Evolutionary conservation across 2,888 invertebrate species (phyloP).

Genomic region (Nymphalis urticae): DNA sequence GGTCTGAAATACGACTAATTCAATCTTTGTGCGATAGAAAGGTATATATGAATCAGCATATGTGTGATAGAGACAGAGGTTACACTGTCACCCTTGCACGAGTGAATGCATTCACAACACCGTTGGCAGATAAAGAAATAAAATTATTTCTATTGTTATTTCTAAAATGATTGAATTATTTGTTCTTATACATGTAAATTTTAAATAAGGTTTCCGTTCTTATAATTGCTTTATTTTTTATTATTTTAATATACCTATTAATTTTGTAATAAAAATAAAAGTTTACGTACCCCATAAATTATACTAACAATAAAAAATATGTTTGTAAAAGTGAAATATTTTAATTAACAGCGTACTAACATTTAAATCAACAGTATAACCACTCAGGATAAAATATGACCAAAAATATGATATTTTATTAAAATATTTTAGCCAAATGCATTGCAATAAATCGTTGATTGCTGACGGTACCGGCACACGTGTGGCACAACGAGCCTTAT

Average conservation of each 20-base stretch:
- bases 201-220: background rate
- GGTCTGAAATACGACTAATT: slow-evolving; percentile 42
- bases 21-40: slow-evolving; percentile 46
- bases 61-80: slow-evolving; percentile 47
- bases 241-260: too few relatives aligned
- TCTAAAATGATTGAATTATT: background rate
- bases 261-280: too few relatives aligned
- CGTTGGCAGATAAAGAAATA: slow-evolving; percentile 46
- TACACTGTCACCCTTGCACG: slow-evolving; percentile 59
- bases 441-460: slow-evolving; percentile 39
- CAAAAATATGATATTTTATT: slow-evolving; percentile 13
- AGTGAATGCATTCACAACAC: slow-evolving; percentile 66
- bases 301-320: background rate
- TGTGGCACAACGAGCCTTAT: slow-evolving; percentile 79
- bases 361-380: background rate
- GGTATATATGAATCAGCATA: slow-evolving; percentile 35
- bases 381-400: slow-evolving; percentile 3
- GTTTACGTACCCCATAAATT: too few relatives aligned
- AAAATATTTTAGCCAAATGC: slow-evolving; percentile 33
- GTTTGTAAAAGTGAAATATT: background rate
- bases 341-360: background rate
- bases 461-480: slow-evolving; percentile 68
- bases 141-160: slow-evolving; percentile 24
- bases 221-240: too few relatives aligned
- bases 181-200: background rate